Evolutionary conservation across 1,140 invertebrate species (phyloP).

Genomic region (Coenobita brevimanus): DNA sequence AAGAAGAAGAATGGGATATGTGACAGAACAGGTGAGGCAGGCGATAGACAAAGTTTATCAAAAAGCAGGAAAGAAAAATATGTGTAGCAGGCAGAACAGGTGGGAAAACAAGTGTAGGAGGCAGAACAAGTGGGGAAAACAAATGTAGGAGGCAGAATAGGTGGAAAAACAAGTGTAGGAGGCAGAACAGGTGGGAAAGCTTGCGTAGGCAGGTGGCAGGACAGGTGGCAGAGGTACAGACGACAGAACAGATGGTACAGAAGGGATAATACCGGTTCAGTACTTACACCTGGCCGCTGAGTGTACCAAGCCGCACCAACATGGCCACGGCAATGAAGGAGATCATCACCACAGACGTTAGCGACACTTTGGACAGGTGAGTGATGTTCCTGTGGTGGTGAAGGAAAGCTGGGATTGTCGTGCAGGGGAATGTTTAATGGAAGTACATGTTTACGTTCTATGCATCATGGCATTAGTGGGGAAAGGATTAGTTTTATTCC

Average conservation of each 20-base stretch:
- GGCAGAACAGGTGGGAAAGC: neutral
- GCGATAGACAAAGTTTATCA: neutral
- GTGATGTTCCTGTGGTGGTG: constrained; percentile 79
- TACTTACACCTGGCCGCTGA: constrained; percentile 71
- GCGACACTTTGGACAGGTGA: constrained; percentile 84
- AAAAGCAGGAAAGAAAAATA: neutral
- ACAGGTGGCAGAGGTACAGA: neutral
- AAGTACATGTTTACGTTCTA: no score
- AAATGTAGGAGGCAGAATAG: neutral
- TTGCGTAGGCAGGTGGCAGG: neutral
- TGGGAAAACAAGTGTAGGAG: neutral
- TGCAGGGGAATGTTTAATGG: no score
- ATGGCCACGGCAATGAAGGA: constrained; percentile 84
- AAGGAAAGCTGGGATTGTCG: no score
- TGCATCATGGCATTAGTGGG: no score
- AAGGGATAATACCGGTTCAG: neutral
- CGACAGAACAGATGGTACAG: neutral
- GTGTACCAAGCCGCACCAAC: constrained; percentile 78
- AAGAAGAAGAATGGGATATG: neutral
- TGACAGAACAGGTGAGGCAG: neutral
- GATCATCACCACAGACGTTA: constrained; percentile 85
- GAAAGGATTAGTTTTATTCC: no score
- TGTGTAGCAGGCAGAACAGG: neutral
- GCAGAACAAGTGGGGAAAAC: neutral
- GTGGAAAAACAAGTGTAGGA: neutral